Evolutionary conservation across 2,797 vertebrate species (phyloP).

Genomic region (Mormyrus proboscirostris): DNA sequence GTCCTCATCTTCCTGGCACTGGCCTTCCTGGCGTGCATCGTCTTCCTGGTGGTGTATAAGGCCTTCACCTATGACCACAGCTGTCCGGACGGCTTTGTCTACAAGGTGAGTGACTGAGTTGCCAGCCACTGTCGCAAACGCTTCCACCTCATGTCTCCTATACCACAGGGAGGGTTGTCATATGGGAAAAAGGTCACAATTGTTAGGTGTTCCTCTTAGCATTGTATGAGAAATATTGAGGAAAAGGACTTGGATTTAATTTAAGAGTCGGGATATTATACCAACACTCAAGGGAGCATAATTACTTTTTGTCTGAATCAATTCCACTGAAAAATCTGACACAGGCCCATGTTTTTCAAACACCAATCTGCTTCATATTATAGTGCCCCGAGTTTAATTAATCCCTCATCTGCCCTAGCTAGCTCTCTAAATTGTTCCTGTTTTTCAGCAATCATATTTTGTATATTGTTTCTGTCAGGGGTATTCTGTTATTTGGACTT

Average conservation of each 20-base stretch:
- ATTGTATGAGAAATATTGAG: neutral
- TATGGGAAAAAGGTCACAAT: neutral
- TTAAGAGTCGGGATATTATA: neutral
- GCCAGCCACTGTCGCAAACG: neutral
- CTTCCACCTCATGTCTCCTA: neutral
- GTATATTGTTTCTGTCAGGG: neutral
- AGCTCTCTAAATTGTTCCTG: neutral
- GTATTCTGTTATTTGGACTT: neutral
- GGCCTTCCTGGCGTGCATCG: slow-evolving; percentile 97
- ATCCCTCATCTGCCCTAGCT: neutral
- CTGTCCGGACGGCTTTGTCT: slow-evolving; percentile 98
- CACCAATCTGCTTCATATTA: neutral
- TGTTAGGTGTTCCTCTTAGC: neutral
- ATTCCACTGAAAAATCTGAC: neutral
- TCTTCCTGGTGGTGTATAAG: slow-evolving; percentile 99
- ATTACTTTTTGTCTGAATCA: neutral
- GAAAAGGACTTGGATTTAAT: neutral
- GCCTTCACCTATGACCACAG: slow-evolving; percentile 98
- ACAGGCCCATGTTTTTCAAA: neutral
- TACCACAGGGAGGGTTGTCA: neutral
- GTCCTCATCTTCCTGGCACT: slow-evolving; percentile 95
- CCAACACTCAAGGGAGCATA: neutral
- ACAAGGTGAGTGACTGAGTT: slow-evolving; percentile 73
- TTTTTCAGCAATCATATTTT: slow-evolving; percentile 11
- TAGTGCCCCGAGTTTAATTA: neutral